A percentile compares a stretch with the other conserved stretches of the same genome.
phyloP scores from a whole-genome alignment of 2,888 invertebrate species.

The Xanthorhoe spadicearia region DNA sequence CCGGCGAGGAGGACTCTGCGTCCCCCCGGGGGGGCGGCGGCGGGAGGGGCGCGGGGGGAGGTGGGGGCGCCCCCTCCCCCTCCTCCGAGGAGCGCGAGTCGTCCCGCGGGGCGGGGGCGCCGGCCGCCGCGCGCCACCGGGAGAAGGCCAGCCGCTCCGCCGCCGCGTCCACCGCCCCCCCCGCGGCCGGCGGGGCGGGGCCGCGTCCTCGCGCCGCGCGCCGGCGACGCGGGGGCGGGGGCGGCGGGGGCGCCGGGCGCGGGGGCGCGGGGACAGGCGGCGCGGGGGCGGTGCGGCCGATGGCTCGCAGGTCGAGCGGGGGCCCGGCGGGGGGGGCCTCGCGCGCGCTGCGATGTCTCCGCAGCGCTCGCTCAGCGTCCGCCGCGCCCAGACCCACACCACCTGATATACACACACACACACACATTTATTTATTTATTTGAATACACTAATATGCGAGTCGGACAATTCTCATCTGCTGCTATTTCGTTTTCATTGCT shows the following conservation, averaged over 20 bases:
- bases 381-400: constrained; percentile 64
- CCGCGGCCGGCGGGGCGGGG: too few species aligned
- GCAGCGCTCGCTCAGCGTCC: constrained; percentile 54
- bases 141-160: constrained; percentile 72
- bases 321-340: constrained; percentile 47
- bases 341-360: constrained; percentile 44
- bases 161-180: constrained; percentile 50
- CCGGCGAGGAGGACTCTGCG: constrained; percentile 32
- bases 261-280: constrained; percentile 59
- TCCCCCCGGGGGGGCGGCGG: constrained; percentile 36
- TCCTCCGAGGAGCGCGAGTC: constrained; percentile 65
- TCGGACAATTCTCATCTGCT: too few species aligned
- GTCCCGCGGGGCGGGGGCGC: constrained; percentile 53
- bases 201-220: constrained; percentile 59
- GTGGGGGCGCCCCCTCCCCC: constrained; percentile 52
- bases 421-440: too few species aligned
- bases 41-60: constrained; percentile 34
- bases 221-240: constrained; percentile 50
- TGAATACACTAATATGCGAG: too few species aligned
- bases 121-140: constrained; percentile 67
- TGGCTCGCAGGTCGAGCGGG: constrained; percentile 53
- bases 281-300: constrained; percentile 40
- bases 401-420: constrained; percentile 64
- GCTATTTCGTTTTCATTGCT: too few species aligned
- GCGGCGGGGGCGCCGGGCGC: constrained; percentile 57